Percentiles rank a stretch among this genome's conserved stretches.
These are phyloP conservation scores for Ophiothrix spiculata DNA, from an alignment of 35 echinoderm and acorn worm genomes.

Conservation along the genomic window DNA sequence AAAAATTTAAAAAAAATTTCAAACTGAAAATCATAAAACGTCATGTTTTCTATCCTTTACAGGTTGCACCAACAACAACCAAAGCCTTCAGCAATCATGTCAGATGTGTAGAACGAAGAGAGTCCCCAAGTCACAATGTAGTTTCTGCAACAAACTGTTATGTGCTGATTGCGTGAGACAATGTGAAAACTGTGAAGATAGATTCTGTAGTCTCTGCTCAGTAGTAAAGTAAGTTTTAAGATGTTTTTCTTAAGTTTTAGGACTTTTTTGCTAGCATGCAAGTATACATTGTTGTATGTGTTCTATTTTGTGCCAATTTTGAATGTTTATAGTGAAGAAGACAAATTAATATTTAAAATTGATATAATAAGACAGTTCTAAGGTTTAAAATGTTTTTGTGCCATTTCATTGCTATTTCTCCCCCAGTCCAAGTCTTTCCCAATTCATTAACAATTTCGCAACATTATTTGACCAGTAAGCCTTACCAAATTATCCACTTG, in stretches of 20 bases:
- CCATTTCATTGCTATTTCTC: not conserved
- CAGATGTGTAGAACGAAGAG: not conserved
- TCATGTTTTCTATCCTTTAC: not conserved
- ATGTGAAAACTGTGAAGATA: slow-evolving; percentile 37
- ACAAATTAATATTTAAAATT: not conserved
- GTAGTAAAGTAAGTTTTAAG: slow-evolving; percentile 38
- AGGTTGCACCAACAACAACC: not conserved
- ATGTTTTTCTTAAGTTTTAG: not conserved
- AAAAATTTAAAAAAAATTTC: not conserved
- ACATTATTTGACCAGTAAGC: too few species aligned
- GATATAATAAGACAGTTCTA: not conserved
- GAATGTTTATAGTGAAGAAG: not conserved
- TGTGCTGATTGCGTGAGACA: slow-evolving; percentile 18
- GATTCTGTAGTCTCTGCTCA: slow-evolving; percentile 41
- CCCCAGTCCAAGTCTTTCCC: not conserved
- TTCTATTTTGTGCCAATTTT: not conserved
- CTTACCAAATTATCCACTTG: too few species aligned
- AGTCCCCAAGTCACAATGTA: slow-evolving; percentile 8
- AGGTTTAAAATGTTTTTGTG: not conserved
- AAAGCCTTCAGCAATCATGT: not conserved
- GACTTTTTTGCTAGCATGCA: not conserved
- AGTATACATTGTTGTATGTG: not conserved
- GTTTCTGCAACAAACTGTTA: slow-evolving; percentile 13
- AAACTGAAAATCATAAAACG: too few species aligned
- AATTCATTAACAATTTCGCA: not conserved